Evolutionary conservation across 2,113 vertebrate genomes (phyloP), one percentile per base, ranked within the genome.

Genomic region (Pandion haliaetus): DNA sequence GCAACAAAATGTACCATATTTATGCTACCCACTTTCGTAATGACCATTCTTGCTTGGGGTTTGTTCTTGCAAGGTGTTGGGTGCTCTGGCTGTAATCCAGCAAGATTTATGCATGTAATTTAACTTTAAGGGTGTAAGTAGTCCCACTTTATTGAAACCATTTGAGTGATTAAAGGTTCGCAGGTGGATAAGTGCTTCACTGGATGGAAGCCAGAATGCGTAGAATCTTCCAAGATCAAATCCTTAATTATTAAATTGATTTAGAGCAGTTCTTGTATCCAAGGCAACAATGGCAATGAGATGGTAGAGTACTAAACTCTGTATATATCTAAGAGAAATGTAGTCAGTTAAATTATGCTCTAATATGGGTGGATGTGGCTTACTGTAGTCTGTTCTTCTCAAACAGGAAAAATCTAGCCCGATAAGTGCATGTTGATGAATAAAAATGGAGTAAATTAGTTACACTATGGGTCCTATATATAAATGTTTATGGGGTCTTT

Each of bases 101-200:
- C 17, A 85, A 71, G 47, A 67, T 34, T 82, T 87, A 90, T 72
- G 42, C 26, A 44, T 72, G 34, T 44, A 85, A 85, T 52, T 86
- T 73, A 84, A 58, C 73, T 94, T 74, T 50, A 79, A 95, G 86
- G 18, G 63, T 44, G 38, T n/a, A 55, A 82, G 21, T 52, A 65
- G 61, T 90, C 44, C 23, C n/a, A 63, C 31, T 95, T 54, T 71
- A 87, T 84, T 73, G 77, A 93, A 91, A 94, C 8, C 5, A 17
- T 79, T 87, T 79, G 77, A 82, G 61, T 87, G 84, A 85, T 91
- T 87, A 93, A 87, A 90, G 40, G 66, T 88, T 70, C 0, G 3
- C 88, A 95, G 79, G 70, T 88, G 79, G 85, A 15, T 88, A 96
- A 86, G 85, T 92, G 88, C 58, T 97, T 90, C 65, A 58, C 62